Evolutionary conservation across 2,888 invertebrate genomes (phyloP).

Genomic region (Fissipunctia ypsillon): DNA sequence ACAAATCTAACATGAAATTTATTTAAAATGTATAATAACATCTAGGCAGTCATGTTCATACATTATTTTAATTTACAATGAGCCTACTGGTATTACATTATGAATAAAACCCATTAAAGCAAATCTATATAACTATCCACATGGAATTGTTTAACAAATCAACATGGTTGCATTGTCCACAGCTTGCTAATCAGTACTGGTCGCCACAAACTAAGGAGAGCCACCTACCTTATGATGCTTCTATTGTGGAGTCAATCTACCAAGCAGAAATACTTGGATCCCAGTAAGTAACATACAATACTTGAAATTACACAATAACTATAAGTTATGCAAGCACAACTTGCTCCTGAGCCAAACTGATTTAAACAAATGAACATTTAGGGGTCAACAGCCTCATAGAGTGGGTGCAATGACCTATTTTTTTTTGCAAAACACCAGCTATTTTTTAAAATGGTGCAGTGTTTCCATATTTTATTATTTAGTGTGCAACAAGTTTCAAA

Average conservation of each 20-base stretch:
- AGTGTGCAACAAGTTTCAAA: not conserved
- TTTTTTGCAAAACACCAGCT: slow-evolving; percentile 77
- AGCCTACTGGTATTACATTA: slow-evolving; percentile 84
- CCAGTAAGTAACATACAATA: slow-evolving; percentile 90
- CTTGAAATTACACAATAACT: slow-evolving; percentile 43
- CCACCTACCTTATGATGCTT: slow-evolving; percentile 93
- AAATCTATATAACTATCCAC: slow-evolving; percentile 87
- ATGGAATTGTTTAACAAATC: slow-evolving; percentile 83
- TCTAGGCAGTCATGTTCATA: slow-evolving; percentile 65
- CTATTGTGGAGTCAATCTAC: slow-evolving; percentile 97
- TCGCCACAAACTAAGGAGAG: slow-evolving; percentile 94
- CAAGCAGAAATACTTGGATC: slow-evolving; percentile 95
- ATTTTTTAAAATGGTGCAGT: slow-evolving; percentile 52
- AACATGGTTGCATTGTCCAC: slow-evolving; percentile 83
- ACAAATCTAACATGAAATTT: not conserved
- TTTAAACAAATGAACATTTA: slow-evolving; percentile 82
- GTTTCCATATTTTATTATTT: slow-evolving; percentile 52
- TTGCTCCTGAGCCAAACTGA: slow-evolving; percentile 83
- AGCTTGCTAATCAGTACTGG: slow-evolving; percentile 98
- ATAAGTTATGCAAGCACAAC: slow-evolving; percentile 55
- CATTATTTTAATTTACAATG: slow-evolving; percentile 56
- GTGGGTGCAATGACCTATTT: slow-evolving; percentile 84
- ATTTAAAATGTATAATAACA: slow-evolving; percentile 36
- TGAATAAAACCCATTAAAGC: slow-evolving; percentile 48
- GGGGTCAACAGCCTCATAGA: slow-evolving; percentile 85